phyloP scores from a whole-genome alignment of 1,140 invertebrate genomes.

The Druon quercuslanigerum region DNA sequence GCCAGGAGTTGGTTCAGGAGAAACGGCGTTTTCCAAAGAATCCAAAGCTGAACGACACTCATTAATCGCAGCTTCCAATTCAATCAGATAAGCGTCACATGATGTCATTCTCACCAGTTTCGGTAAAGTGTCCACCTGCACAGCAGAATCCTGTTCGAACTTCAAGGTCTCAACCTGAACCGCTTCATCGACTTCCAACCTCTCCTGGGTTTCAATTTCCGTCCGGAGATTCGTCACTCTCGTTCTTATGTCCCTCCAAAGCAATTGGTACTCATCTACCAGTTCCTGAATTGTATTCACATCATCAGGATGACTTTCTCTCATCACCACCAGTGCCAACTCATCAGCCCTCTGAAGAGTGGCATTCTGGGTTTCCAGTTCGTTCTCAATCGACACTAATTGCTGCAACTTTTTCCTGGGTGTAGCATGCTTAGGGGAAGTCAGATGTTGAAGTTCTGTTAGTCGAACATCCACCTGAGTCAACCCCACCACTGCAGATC shows the following conservation, averaged over 20 bases:
- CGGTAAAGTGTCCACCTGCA: conserved; percentile 86
- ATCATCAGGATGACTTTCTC: conserved; percentile 76
- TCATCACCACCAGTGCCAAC: conserved; percentile 78
- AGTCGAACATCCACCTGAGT: conserved; percentile 82
- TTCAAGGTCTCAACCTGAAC: conserved; percentile 84
- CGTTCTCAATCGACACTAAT: conserved; percentile 76
- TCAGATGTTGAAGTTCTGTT: conserved; percentile 81
- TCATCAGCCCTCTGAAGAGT: conserved; percentile 78
- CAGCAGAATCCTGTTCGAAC: conserved; percentile 84
- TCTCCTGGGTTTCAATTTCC: conserved; percentile 69
- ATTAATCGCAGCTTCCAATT: conserved; percentile 81
- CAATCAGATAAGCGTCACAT: conserved; percentile 86
- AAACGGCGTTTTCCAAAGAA: conserved; percentile 76
- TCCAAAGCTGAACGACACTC: conserved; percentile 79
- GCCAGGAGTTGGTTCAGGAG: conserved; percentile 75
- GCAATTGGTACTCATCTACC: conserved; percentile 81
- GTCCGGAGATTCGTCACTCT: conserved; percentile 75
- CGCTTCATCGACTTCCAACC: conserved; percentile 76
- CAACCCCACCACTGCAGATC: conserved; percentile 81
- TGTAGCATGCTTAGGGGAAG: conserved; percentile 70
- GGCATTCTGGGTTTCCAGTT: conserved; percentile 76
- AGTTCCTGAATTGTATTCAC: conserved; percentile 78
- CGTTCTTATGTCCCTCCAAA: conserved; percentile 80
- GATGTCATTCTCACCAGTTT: conserved; percentile 82
- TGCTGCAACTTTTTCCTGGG: conserved; percentile 70